Base-by-base conservation (phyloP, 2,113 vertebrate genomes). In the Anoura caudifer region DNA sequence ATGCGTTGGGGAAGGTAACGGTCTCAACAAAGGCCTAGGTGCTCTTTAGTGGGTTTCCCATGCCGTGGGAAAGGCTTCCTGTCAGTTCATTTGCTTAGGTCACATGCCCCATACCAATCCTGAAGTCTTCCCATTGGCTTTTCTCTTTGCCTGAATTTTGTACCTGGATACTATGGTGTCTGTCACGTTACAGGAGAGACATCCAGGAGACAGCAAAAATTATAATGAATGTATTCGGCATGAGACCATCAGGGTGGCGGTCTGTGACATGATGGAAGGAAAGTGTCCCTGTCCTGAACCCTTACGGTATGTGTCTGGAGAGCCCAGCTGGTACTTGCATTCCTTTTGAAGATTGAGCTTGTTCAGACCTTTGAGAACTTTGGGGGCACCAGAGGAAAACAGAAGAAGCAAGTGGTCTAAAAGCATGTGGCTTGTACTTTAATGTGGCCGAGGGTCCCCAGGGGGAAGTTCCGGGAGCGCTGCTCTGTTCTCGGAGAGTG, bases 221-320 rank as follows among this genome's bases (percentile, higher is more conserved):
- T 99, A 99, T 96, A 99, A 99, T 0, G 99, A 99, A 98, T 99
- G 99, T 92, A 99, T 99, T 96, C 99, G 99, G 77, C 99, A 99
- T 9, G 99, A 99, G 97, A 99, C 99, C 89, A 99, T 99, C 98
- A 98, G 99, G 43, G 99, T 99, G 59, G 99, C 99, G 0, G 99
- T 99, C 95, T 99, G 99, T 19, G 99, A 99, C 98, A 99, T 99
- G 99, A 98, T 99, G 97, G 99, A 99, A 87, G 99, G 99, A 0
- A 99, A 99, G 91, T 99, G 99, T 92, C 98, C 99, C 92, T 99
- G 99, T 90, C 99, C 99, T 2, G 99, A 99, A 41, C 99, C 99
- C 2, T 97, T 99, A 76, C 98, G 99, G 99, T 99, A 98, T 98
- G 98, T 98, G 31, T 75, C 11, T 73, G 28, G 79, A 61, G 69